Evolutionary conservation across 1,140 invertebrate genomes (phyloP).

Genomic region (Globodera ellingtonae): DNA sequence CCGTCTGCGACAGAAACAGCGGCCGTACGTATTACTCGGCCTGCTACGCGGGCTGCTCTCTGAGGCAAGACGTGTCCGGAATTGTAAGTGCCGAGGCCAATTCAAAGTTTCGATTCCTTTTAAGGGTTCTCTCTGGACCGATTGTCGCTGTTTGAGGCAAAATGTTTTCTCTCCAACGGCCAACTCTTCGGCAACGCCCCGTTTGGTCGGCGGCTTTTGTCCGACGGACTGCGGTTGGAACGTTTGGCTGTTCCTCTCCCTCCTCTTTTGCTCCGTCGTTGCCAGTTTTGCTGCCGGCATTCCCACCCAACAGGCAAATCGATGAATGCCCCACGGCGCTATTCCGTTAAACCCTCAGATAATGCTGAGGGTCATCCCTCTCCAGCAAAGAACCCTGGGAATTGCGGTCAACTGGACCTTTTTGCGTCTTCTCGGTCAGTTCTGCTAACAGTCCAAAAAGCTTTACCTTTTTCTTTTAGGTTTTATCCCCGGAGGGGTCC

Average conservation of each 20-base stretch:
- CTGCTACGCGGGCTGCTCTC: conserved; percentile 59
- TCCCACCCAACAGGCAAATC: conserved; percentile 59
- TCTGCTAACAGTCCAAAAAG: conserved; percentile 10
- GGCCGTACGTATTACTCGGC: conserved; percentile 62
- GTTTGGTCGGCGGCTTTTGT: conserved; percentile 53
- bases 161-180: conserved; percentile 1
- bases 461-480: conserved; percentile 37
- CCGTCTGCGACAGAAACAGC: conserved; percentile 26
- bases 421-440: conserved; percentile 54
- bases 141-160: conserved; percentile 48
- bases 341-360: conserved; percentile 43
- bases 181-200: conserved; percentile 9
- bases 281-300: conserved; percentile 65
- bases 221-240: conserved; percentile 56
- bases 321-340: background rate
- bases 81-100: background rate
- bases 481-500: conserved; percentile 62
- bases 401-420: conserved; percentile 65
- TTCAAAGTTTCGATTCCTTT: conserved; percentile 1
- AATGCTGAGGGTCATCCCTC: conserved; percentile 63
- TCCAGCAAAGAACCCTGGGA: conserved; percentile 63
- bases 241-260: conserved; percentile 58
- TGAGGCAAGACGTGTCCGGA: conserved; percentile 19
- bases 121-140: conserved; percentile 52
- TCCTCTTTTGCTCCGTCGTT: conserved; percentile 63